Percentiles rank a stretch among this genome's conserved stretches.
Evolutionary conservation across 1,140 invertebrate genomes (phyloP).

Genomic region (Cherax quadricarinatus): DNA sequence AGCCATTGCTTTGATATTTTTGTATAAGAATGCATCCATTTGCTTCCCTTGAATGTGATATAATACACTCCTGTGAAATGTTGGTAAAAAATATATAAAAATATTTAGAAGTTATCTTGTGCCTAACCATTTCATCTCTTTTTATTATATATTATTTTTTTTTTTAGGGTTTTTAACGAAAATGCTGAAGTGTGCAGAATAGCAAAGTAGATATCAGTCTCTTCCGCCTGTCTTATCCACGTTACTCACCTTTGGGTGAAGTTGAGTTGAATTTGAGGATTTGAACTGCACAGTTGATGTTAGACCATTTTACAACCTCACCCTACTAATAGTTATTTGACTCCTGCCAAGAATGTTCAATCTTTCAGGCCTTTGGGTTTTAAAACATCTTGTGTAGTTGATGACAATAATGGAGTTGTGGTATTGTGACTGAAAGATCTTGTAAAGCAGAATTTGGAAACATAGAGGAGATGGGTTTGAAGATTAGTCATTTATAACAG

Average conservation of each 20-base stretch:
- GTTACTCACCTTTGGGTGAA: constrained; percentile 82
- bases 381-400: constrained; percentile 95
- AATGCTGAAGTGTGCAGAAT: constrained; percentile 81
- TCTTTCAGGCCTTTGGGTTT: constrained; percentile 94
- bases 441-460: constrained; percentile 84
- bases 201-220: constrained; percentile 84
- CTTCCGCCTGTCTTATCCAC: constrained; percentile 94
- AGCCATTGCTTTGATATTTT: too few species aligned
- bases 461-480: constrained; percentile 87
- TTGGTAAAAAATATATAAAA: too few species aligned
- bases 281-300: constrained; percentile 89
- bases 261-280: constrained; percentile 81
- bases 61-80: too few species aligned
- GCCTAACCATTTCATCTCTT: too few species aligned
- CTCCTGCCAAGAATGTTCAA: constrained; percentile 90
- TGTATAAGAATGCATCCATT: too few species aligned
- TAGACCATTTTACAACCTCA: constrained; percentile 94
- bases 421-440: constrained; percentile 97
- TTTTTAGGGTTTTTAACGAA: constrained; percentile 84
- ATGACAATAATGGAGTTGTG: constrained; percentile 92
- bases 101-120: too few species aligned
- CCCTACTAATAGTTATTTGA: constrained; percentile 89
- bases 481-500: constrained; percentile 82
- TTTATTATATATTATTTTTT: too few species aligned
- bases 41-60: too few species aligned